phyloP scores from a whole-genome alignment of 2,113 vertebrate genomes.

The Myotis davidii region DNA sequence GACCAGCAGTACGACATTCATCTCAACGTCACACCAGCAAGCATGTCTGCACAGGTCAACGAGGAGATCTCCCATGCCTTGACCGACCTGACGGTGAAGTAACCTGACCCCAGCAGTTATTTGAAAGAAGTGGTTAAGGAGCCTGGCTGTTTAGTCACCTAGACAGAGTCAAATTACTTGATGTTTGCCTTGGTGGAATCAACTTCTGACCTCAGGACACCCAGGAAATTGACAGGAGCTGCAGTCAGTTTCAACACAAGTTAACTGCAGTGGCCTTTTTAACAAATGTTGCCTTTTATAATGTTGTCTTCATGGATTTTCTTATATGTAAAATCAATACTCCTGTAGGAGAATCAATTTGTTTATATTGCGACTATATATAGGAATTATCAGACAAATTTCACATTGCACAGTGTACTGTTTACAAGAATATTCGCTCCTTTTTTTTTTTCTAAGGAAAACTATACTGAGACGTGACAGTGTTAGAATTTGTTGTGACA shows the following conservation, averaged over 20 bases:
- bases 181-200: constrained; percentile 82
- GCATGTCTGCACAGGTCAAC: constrained; percentile 86
- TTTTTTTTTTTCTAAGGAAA: constrained; percentile 73
- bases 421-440: constrained; percentile 69
- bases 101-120: constrained; percentile 56
- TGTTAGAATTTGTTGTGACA: constrained; percentile 67
- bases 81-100: constrained; percentile 77
- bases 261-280: constrained; percentile 85
- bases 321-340: constrained; percentile 67
- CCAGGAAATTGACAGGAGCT: constrained; percentile 71
- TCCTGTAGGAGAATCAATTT: constrained; percentile 60
- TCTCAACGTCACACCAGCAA: constrained; percentile 88
- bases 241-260: constrained; percentile 61
- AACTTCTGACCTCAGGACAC: constrained; percentile 83
- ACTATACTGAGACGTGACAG: constrained; percentile 44
- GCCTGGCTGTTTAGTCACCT: constrained; percentile 66
- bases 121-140: constrained; percentile 65
- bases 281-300: constrained; percentile 79
- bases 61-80: constrained; percentile 82
- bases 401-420: constrained; percentile 38
- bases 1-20: constrained; percentile 98
- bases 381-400: constrained; percentile 57
- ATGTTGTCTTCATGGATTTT: constrained; percentile 68
- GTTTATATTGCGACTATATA: constrained; percentile 61
- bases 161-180: constrained; percentile 69